Conservation (phyloP, 2,113 vertebrate species). For the Sminthopsis crassicaudata region DNA sequence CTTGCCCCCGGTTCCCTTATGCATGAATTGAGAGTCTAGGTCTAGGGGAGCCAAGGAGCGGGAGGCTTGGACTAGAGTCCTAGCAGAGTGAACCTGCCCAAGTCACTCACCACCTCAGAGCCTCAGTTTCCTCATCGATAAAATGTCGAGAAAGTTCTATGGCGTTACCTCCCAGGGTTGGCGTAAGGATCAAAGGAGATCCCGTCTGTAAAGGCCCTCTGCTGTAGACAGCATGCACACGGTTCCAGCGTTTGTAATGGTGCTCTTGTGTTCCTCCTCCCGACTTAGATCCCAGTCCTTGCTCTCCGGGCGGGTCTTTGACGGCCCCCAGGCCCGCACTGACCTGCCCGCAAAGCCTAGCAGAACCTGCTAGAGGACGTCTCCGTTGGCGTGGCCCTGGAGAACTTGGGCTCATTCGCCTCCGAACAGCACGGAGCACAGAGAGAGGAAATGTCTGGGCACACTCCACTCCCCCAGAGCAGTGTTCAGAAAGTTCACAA, state of each 20-base stretch:
- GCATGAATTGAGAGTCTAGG: accelerated
- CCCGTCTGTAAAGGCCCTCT: not conserved
- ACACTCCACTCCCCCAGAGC: not conserved
- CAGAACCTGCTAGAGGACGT: not conserved
- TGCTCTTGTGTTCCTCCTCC: not conserved
- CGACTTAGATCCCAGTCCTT: not conserved
- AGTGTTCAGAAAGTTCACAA: not conserved
- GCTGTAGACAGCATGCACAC: too few species aligned
- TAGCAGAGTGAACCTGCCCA: not conserved
- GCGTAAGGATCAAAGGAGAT: not conserved
- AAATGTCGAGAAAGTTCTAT: not conserved
- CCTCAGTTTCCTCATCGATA: not conserved
- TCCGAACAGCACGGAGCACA: too few species aligned
- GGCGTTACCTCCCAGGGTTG: not conserved
- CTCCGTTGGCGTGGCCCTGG: too few species aligned
- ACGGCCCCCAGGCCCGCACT: not conserved
- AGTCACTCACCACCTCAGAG: not conserved
- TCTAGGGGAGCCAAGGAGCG: not conserved
- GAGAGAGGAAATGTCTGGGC: too few species aligned
- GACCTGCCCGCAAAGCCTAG: not conserved
- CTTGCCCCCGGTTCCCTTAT: too few species aligned
- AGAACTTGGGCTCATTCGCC: not conserved
- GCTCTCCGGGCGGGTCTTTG: not conserved
- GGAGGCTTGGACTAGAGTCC: not conserved
- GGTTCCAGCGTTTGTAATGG: not conserved